These are phyloP conservation scores for Aythya baeri DNA, from an alignment of 2,113 vertebrate genomes.

Conservation along the genomic window DNA sequence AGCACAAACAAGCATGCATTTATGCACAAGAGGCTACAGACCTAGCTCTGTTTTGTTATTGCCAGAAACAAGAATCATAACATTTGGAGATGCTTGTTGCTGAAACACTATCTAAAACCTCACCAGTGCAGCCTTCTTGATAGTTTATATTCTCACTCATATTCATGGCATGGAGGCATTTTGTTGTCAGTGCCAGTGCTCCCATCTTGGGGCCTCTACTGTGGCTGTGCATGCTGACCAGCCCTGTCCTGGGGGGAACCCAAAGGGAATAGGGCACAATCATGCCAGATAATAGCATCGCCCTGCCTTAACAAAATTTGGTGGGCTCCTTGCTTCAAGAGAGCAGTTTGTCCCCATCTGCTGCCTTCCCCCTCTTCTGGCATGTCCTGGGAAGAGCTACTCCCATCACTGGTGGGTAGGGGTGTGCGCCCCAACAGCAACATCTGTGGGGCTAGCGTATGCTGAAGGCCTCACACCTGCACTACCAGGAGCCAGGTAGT, in stretches of 20 bases:
- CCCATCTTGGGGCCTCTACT: neutral
- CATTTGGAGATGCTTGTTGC: neutral
- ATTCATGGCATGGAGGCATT: neutral
- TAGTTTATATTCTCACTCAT: neutral
- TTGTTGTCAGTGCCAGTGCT: neutral
- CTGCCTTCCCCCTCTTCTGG: neutral
- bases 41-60: neutral
- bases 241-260: neutral
- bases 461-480: neutral
- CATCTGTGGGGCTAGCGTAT: accelerated
- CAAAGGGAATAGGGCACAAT: neutral
- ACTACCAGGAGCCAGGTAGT: neutral
- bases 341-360: neutral
- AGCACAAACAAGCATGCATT: neutral
- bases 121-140: neutral
- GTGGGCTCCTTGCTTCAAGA: neutral
- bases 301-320: neutral
- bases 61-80: no score
- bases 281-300: neutral
- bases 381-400: neutral
- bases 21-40: neutral
- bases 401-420: accelerated
- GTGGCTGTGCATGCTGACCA: no score
- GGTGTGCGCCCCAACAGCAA: neutral
- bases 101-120: neutral